These are phyloP conservation scores for Anhinga anhinga DNA, from an alignment of 2,113 vertebrate genomes.

Conservation along the genomic window DNA sequence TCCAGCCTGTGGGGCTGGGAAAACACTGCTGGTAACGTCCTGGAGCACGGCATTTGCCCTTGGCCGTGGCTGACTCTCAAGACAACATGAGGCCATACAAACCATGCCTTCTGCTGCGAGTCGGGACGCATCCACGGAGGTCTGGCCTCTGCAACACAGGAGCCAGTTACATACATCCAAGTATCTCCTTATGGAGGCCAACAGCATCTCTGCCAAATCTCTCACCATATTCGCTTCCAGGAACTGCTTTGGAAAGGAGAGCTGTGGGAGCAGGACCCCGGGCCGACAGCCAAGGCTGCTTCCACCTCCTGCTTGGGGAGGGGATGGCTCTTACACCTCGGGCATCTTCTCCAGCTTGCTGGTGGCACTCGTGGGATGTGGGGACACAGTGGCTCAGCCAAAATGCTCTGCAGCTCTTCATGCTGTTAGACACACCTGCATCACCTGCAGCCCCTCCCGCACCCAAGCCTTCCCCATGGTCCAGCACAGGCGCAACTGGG, in stretches of 20 bases:
- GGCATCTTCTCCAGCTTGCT: neutral
- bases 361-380: rapidly evolving
- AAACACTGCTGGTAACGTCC: neutral
- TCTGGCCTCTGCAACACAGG: neutral
- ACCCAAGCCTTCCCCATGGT: neutral
- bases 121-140: rapidly evolving
- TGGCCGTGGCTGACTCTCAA: too few relatives aligned
- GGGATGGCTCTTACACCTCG: neutral
- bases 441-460: neutral
- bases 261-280: neutral
- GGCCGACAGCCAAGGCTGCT: neutral
- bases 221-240: neutral
- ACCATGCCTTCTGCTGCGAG: neutral
- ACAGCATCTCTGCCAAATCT: neutral
- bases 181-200: neutral
- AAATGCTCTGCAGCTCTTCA: rapidly evolving
- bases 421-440: too few relatives aligned
- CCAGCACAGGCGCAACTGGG: neutral
- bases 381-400: neutral
- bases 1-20: neutral
- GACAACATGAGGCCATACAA: rapidly evolving
- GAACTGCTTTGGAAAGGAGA: neutral
- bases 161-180: neutral
- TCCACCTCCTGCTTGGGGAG: neutral
- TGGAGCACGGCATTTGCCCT: neutral